Conservation (phyloP, 2,888 invertebrate genomes). For the Drepanosiphum platanoidis region DNA sequence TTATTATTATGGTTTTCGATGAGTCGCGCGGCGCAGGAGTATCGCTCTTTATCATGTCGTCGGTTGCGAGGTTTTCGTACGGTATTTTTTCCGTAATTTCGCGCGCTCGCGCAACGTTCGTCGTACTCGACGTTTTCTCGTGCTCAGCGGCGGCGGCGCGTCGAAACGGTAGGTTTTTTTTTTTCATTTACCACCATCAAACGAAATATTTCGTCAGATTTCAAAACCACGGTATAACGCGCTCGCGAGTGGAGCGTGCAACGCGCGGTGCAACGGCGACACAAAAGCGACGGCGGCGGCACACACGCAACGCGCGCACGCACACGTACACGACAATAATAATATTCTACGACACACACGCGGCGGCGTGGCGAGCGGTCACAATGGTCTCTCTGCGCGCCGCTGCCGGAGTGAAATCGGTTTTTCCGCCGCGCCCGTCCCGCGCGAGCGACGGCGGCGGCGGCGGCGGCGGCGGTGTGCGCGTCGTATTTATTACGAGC, state of each 20-base stretch:
- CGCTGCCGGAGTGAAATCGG: constrained; percentile 48
- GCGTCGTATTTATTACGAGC: constrained; percentile 42
- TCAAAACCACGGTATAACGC: too few species aligned
- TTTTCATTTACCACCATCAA: too few species aligned
- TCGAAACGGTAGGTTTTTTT: too few species aligned
- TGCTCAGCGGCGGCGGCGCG: too few species aligned
- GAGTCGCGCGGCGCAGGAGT: too few species aligned
- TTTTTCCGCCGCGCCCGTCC: constrained; percentile 51
- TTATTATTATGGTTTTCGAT: too few species aligned
- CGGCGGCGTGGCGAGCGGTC: neutral
- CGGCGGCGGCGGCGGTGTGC: neutral
- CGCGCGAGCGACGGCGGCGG: neutral
- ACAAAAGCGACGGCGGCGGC: constrained; percentile 32
- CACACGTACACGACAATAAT: neutral
- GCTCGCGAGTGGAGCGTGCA: constrained; percentile 37
- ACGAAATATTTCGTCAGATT: too few species aligned
- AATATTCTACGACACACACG: constrained; percentile 13
- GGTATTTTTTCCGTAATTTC: too few species aligned
- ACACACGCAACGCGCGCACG: neutral
- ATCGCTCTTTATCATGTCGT: too few species aligned
- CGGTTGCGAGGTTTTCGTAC: too few species aligned
- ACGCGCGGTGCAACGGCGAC: constrained; percentile 28
- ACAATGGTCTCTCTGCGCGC: constrained; percentile 41
- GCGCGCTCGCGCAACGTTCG: too few species aligned
- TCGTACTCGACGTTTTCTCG: too few species aligned